Base-by-base conservation (phyloP, 2,888 invertebrate species). In the Tetranychus truncatus region DNA sequence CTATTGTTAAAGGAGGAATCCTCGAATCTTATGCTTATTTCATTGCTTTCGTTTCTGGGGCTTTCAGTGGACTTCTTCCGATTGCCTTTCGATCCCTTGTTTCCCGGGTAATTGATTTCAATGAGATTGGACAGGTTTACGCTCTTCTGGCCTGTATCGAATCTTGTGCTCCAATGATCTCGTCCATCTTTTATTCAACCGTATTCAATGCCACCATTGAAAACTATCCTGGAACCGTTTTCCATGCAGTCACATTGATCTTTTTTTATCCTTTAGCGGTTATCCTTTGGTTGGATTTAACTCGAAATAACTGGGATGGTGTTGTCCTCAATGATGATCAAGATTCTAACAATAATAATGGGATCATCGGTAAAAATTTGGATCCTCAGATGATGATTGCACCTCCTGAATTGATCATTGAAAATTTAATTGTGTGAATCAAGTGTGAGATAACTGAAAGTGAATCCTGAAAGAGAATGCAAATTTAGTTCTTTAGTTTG, bases 61-160 rank as follows among this genome's bases (percentile, higher is more conserved):
- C 34, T 20, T 69, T 20, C 20, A 69, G 21, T 69, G 21, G 34
- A 20, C n/a, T 21, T 1, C 8, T 69, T 20, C 34, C 69, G 69
- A 69, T 69, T 21, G 20, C 69, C 6, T 69, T 69, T 21, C 20
- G 69, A 21, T 69, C 69, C 18, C 20, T 69, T 21, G 34, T 69
- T 20, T 69, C 69, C 9, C 20, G 34, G 20, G 11, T 69, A 5
- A 69, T 69, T 21, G 34, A 24, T 20, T 69, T 69, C 69, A 24
- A 69, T 21, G 69, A 69, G 20, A 69, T 69, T 21, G 69, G 69
- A 11, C 69, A 69, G 20, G 69, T 69, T 69, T 69, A 24, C 69
- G 34, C 69, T 24, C 21, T 69, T 20, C 34, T 69, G 20, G 20
- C 69, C 20, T 69, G 69, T 21, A 69, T 69, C 7, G 21, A 69